phyloP scores from a whole-genome alignment of 2,888 invertebrate genomes.

The Caenorhabditis sulstoni region DNA sequence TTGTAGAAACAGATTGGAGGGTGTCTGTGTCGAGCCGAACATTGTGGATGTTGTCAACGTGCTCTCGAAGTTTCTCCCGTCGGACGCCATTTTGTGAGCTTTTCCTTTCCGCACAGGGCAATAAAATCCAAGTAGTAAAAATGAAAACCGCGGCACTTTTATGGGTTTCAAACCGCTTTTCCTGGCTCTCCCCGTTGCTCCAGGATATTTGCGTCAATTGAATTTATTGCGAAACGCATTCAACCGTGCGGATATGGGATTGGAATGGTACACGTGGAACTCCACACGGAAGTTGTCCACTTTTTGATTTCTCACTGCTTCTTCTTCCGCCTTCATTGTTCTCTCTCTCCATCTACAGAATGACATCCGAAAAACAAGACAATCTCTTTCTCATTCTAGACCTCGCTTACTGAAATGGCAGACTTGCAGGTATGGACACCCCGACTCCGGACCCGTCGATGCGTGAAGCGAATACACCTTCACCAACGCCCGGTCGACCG shows the following conservation, averaged over 20 bases:
- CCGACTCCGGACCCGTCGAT: slow-evolving; percentile 42
- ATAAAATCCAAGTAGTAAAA: slow-evolving; percentile 33
- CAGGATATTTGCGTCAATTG: slow-evolving; percentile 44
- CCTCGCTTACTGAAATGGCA: slow-evolving; percentile 20
- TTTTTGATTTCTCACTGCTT: not conserved
- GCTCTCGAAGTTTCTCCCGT: slow-evolving; percentile 38
- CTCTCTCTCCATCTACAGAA: not conserved
- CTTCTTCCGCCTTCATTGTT: not conserved
- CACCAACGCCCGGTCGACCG: slow-evolving; percentile 28
- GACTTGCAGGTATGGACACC: slow-evolving; percentile 34
- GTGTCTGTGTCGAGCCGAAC: slow-evolving; percentile 37
- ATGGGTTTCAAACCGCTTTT: slow-evolving; percentile 16
- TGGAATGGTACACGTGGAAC: not conserved
- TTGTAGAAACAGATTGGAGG: slow-evolving; percentile 53
- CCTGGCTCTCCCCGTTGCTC: not conserved
- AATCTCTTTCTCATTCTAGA: not conserved
- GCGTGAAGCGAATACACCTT: slow-evolving; percentile 51
- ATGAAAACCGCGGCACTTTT: slow-evolving; percentile 11
- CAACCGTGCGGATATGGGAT: slow-evolving; percentile 14
- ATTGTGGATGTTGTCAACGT: slow-evolving; percentile 29
- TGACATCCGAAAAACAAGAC: not conserved
- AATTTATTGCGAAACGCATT: slow-evolving; percentile 8
- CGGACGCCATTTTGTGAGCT: slow-evolving; percentile 22
- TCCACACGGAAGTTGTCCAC: not conserved
- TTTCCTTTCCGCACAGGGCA: not conserved